These are phyloP conservation scores for Styela clava DNA, from an alignment of 23 tunicate species.

Conservation along the genomic window DNA sequence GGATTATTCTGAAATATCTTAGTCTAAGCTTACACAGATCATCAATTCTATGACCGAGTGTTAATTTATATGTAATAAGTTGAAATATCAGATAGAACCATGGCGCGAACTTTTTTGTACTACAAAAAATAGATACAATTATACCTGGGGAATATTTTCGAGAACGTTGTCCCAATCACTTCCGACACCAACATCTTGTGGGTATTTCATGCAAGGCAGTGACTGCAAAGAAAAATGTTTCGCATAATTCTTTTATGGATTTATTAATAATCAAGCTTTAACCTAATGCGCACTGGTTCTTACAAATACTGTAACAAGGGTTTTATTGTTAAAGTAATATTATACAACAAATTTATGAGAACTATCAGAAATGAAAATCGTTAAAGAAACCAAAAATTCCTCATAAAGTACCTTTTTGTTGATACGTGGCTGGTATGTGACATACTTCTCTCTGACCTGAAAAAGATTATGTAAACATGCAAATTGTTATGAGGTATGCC, in stretches of 20 bases:
- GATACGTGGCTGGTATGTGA: conserved; percentile 22
- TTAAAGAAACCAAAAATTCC: neutral
- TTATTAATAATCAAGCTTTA: too few relatives aligned
- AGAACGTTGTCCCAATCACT: conserved; percentile 22
- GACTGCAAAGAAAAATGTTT: conserved; percentile 25
- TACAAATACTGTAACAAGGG: too few relatives aligned
- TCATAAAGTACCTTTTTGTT: conserved; percentile 26
- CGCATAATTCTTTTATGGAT: too few relatives aligned
- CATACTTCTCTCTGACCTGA: conserved; percentile 51
- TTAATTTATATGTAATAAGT: too few relatives aligned
- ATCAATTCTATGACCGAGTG: too few relatives aligned
- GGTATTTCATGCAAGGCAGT: conserved; percentile 44
- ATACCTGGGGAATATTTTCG: conserved; percentile 34
- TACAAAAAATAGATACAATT: too few relatives aligned
- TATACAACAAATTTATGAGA: neutral
- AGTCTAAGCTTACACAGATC: too few relatives aligned
- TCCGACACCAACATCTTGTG: conserved; percentile 50
- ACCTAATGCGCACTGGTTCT: too few relatives aligned
- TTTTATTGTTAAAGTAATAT: neutral
- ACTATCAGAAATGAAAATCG: neutral
- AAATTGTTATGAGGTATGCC: too few relatives aligned
- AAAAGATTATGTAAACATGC: conserved; percentile 11
- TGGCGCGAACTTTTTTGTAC: too few relatives aligned
- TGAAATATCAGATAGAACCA: too few relatives aligned
- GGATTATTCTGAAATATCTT: too few relatives aligned